Evolutionary conservation across 2,113 vertebrate genomes (phyloP), one percentile per base, ranked within the genome.

Genomic region (Cheirogaleus medius): DNA sequence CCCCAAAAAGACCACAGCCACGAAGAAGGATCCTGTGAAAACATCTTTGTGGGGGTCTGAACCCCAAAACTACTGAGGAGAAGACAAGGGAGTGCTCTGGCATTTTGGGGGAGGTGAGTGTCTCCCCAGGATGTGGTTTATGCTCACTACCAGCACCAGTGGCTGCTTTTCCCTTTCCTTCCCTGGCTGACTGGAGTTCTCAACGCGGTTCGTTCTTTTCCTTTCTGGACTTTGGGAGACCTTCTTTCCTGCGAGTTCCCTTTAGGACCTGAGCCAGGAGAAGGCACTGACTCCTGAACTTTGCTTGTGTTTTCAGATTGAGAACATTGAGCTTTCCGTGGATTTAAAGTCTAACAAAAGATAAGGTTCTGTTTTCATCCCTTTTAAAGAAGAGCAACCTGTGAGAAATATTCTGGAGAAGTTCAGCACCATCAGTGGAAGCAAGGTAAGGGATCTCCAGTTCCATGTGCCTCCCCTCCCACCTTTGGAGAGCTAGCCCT

Each of bases 21-120:
- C 99, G 99, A 99, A 99, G 97, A 99, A 99, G 69, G 99, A 99
- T 81, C 99, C 99, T 21, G 98, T 99, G 83, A 99, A 99, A 99
- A 99, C 98, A 99, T 99, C 97, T 99, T 99, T 98, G 99, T 99
- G 66, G 99, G 25, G 99, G 99, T 69, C 98, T 99, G 76, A 99
- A 99, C 86, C 99, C 99, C 60, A 99, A 99, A 98, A 99, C 99
- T 18, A 98, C 99, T 42, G 99, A 99, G 98, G 99, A 99, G 87
- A 99, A 99, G 97, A 99, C 99, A 95, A 98, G 99, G 92, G 99
- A 99, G 98, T 99, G 99, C 97, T 99, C 99, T 8, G 99, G 99
- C 84, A 98, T 99, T 11, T 99, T 99, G 98, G 99, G 99, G 98
- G 99, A 99, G 99, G 99, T 99, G 95, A 12, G 92, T 96, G 56